Conservation (phyloP, 2,888 invertebrate genomes). For the Machimus atricapillus region DNA sequence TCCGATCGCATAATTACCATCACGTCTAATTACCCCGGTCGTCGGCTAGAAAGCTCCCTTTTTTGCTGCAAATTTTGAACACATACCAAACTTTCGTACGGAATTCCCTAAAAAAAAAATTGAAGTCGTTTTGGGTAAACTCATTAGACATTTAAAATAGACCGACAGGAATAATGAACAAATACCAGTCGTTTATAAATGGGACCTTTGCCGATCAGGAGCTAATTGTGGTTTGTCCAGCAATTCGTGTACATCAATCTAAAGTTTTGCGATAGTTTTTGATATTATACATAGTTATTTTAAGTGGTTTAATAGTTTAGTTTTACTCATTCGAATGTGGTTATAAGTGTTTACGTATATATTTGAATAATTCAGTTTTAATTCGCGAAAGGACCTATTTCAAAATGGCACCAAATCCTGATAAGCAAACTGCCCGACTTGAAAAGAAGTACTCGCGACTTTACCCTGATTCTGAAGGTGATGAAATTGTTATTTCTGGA, state of each 20-base stretch:
- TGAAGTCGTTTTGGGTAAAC: background rate
- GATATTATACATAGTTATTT: background rate
- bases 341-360: background rate
- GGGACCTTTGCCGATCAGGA: background rate
- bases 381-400: background rate
- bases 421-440: slow-evolving; percentile 27
- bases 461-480: slow-evolving; percentile 60
- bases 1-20: background rate
- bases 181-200: background rate
- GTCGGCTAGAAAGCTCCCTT: background rate
- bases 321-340: background rate
- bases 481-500: slow-evolving; percentile 68
- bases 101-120: background rate
- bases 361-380: background rate
- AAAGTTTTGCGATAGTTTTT: background rate
- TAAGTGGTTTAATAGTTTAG: background rate
- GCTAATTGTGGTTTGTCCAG: slow-evolving; percentile 48
- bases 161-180: background rate
- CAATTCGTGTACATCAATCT: slow-evolving; percentile 51
- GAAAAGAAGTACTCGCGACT: slow-evolving; percentile 55
- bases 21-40: background rate
- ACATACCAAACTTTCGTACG: background rate
- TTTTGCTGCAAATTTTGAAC: background rate
- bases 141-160: background rate
- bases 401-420: slow-evolving; percentile 45